phyloP scores from a whole-genome alignment of 2,113 vertebrate species.

The Percina caprodes region DNA sequence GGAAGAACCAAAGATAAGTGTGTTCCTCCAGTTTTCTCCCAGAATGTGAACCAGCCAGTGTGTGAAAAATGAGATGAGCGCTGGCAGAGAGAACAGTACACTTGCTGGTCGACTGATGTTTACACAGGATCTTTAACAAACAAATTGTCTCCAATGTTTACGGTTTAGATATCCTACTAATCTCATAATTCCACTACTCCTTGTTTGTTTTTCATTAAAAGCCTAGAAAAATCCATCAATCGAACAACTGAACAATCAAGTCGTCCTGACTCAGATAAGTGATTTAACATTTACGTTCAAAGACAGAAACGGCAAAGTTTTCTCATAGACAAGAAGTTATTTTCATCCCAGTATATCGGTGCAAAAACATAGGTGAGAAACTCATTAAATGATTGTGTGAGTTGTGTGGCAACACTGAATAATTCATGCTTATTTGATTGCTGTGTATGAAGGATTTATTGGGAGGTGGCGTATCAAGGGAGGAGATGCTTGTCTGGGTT shows the following conservation, averaged over 20 bases:
- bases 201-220: conserved; percentile 61
- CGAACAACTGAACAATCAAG: conserved; percentile 13
- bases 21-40: conserved; percentile 30
- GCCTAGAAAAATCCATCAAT: conserved; percentile 32
- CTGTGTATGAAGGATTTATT: conserved; percentile 64
- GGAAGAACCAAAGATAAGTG: conserved; percentile 37
- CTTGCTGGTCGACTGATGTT: conserved; percentile 31
- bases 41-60: conserved; percentile 30
- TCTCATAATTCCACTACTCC: conserved; percentile 63
- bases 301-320: conserved; percentile 53
- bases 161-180: conserved; percentile 43
- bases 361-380: conserved; percentile 56
- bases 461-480: conserved; percentile 57
- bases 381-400: conserved; percentile 78
- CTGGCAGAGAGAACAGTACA: conserved; percentile 8
- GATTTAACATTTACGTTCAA: conserved; percentile 47
- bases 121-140: conserved; percentile 41
- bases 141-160: conserved; percentile 40
- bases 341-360: conserved; percentile 45
- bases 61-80: conserved; percentile 49
- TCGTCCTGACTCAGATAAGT: conserved; percentile 27
- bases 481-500: conserved; percentile 57
- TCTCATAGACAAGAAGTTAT: conserved; percentile 31
- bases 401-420: conserved; percentile 74
- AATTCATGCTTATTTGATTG: conserved; percentile 77